A percentile compares a stretch with the other conserved stretches of the same genome.
phyloP scores from a whole-genome alignment of 2,797 vertebrate species.

The Darevskia mixta region DNA sequence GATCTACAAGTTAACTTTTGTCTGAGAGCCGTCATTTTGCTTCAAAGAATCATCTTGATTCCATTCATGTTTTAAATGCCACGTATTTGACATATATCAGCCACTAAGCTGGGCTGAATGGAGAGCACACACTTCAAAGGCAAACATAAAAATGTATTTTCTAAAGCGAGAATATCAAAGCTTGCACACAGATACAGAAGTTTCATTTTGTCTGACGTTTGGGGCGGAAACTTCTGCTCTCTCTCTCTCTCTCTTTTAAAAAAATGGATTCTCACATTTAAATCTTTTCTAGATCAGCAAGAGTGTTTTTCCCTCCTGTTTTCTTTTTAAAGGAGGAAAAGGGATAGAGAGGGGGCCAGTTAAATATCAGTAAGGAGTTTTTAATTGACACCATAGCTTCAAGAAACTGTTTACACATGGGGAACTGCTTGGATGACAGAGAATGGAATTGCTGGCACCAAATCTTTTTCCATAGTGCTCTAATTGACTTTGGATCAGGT shows the following conservation, averaged over 20 bases:
- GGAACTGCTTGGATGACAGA: background rate
- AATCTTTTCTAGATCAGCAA: slow-evolving; percentile 51
- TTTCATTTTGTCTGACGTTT: slow-evolving; percentile 37
- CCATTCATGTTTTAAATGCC: slow-evolving; percentile 51
- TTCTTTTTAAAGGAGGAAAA: slow-evolving; percentile 32
- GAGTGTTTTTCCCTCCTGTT: background rate
- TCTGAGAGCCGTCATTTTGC: slow-evolving; percentile 43
- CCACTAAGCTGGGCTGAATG: slow-evolving; percentile 44
- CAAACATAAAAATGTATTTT: slow-evolving; percentile 44
- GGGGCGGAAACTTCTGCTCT: slow-evolving; percentile 34
- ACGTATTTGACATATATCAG: slow-evolving; percentile 50
- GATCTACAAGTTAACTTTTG: slow-evolving; percentile 39
- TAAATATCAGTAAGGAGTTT: slow-evolving; percentile 43
- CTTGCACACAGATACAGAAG: slow-evolving; percentile 27
- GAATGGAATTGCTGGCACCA: slow-evolving; percentile 51
- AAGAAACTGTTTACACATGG: slow-evolving; percentile 26
- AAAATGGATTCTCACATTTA: slow-evolving; percentile 25
- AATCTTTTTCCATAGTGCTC: slow-evolving; percentile 50
- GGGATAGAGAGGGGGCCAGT: slow-evolving; percentile 41
- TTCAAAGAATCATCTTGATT: slow-evolving; percentile 41
- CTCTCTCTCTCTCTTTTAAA: background rate
- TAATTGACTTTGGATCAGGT: slow-evolving; percentile 70
- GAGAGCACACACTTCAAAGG: slow-evolving; percentile 48
- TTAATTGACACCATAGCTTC: background rate
- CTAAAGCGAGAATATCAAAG: slow-evolving; percentile 54